Conservation (phyloP, 2,113 vertebrate genomes). For the Takifugu bimaculatus region DNA sequence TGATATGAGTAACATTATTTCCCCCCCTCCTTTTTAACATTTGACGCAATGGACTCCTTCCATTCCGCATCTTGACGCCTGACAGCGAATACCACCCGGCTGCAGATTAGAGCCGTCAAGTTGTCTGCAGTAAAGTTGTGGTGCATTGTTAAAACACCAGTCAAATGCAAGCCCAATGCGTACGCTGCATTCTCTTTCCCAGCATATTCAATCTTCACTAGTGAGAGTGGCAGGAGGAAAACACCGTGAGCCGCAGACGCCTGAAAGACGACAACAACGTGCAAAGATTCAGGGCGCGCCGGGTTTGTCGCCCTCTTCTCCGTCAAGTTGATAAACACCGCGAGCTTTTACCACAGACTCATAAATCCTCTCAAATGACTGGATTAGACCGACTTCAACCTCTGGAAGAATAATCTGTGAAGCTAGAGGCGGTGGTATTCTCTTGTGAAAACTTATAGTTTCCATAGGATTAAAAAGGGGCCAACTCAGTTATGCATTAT, state of each 20-base stretch:
- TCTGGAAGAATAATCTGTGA: constrained; percentile 24
- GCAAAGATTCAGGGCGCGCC: constrained; percentile 4
- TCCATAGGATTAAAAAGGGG: constrained; percentile 29
- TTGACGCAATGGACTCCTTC: not conserved
- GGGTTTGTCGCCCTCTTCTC: constrained; percentile 27
- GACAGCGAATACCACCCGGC: constrained; percentile 40
- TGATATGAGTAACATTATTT: constrained; percentile 2
- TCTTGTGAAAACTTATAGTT: constrained; percentile 34
- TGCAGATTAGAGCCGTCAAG: constrained; percentile 39
- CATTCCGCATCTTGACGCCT: constrained; percentile 28
- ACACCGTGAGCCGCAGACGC: constrained; percentile 2
- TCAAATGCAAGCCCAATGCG: constrained; percentile 39
- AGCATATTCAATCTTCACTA: constrained; percentile 34
- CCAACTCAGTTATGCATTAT: constrained; percentile 65
- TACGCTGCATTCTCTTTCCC: constrained; percentile 13
- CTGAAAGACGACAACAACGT: constrained; percentile 1
- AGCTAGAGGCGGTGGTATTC: constrained; percentile 22
- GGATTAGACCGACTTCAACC: constrained; percentile 42
- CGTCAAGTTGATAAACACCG: constrained; percentile 52
- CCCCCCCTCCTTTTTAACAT: not conserved
- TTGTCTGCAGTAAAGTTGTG: constrained; percentile 27
- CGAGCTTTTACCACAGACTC: constrained; percentile 29
- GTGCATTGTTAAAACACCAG: constrained; percentile 34
- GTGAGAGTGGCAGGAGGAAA: constrained; percentile 39
- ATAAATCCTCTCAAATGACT: constrained; percentile 58